Conservation (phyloP, 2,888 invertebrate species). For the Spodoptera picta region DNA sequence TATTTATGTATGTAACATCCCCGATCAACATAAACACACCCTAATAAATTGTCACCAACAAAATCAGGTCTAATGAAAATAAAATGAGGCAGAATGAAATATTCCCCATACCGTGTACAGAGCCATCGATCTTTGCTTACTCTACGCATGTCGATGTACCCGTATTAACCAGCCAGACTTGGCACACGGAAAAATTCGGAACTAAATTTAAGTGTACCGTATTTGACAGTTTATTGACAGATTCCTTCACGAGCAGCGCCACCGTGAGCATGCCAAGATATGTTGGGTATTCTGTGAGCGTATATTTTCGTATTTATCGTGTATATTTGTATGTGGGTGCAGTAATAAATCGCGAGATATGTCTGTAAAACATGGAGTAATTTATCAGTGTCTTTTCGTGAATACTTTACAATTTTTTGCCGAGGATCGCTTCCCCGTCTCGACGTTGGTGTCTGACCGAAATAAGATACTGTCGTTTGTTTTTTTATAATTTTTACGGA, state of each 20-base stretch:
- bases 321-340: conserved; percentile 59
- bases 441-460: conserved; percentile 45
- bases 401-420: conserved; percentile 69
- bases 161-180: conserved; percentile 40
- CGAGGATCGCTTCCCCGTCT: conserved; percentile 39
- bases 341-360: conserved; percentile 67
- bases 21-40: conserved; percentile 23
- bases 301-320: conserved; percentile 63
- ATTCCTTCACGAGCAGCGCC: conserved; percentile 19
- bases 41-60: conserved; percentile 30
- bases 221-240: conserved; percentile 33
- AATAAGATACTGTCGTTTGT: conserved; percentile 47
- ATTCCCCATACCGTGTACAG: conserved; percentile 38
- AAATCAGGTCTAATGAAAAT: conserved; percentile 41
- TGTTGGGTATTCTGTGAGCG: conserved; percentile 25
- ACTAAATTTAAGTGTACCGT: conserved; percentile 10
- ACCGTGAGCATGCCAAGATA: not conserved
- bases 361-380: conserved; percentile 70
- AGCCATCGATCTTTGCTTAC: conserved; percentile 47
- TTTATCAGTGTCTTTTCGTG: conserved; percentile 67
- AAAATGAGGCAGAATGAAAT: conserved; percentile 45
- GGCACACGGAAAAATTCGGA: conserved; percentile 6
- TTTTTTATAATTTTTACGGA: conserved; percentile 34
- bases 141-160: conserved; percentile 41
- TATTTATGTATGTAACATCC: conserved; percentile 10